Base-by-base conservation (phyloP, 2,797 vertebrate genomes). In the Platyrinchus mystaceus region DNA sequence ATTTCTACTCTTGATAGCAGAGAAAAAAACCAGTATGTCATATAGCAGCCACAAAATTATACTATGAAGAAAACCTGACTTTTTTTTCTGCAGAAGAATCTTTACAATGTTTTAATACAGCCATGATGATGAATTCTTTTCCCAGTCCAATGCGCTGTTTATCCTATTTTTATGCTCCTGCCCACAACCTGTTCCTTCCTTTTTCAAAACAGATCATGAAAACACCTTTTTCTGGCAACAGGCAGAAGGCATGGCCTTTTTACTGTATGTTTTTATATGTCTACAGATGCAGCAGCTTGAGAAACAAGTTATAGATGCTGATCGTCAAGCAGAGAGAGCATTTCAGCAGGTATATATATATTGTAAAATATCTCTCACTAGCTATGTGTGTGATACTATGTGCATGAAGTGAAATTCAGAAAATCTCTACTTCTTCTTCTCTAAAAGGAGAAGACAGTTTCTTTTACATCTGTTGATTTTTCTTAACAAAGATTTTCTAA, bases 261-360 rank as follows among this genome's bases (percentile, higher is more conserved):
- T 52, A 73, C 64, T 50, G 3, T 63, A 66, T 83, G 12, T 41
- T 85, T 94, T 94, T 87, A 36, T 93, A 11, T 74, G n/a, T 78
- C 74, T 96, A 77, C 97, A 99, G 99, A 99, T 99, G 98, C 99
- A 99, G 37, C 99, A 99, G 91, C 96, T 99, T 97, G 99, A 99
- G 97, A 98, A 97, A 15, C 99, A 99, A 97, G 99, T 99, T 94
- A 97, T 98, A 63, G 98, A 99, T 95, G 98, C 99, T 55, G 99
- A 99, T 83, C 98, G 98, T 71, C 98, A 98, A 87, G 99, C 99
- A 70, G 98, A 99, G 96, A 98, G 98, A 64, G 98, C 99, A 49
- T 98, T 99, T 89, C 99, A 99, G 91, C 99, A 99, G 98, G 99
- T 99, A 98, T 68, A 44, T 68, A 44, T 59, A 34, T 18, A 76